These are phyloP conservation scores for Pecten maximus DNA, from an alignment of 2,888 invertebrate genomes.

Conservation along the genomic window DNA sequence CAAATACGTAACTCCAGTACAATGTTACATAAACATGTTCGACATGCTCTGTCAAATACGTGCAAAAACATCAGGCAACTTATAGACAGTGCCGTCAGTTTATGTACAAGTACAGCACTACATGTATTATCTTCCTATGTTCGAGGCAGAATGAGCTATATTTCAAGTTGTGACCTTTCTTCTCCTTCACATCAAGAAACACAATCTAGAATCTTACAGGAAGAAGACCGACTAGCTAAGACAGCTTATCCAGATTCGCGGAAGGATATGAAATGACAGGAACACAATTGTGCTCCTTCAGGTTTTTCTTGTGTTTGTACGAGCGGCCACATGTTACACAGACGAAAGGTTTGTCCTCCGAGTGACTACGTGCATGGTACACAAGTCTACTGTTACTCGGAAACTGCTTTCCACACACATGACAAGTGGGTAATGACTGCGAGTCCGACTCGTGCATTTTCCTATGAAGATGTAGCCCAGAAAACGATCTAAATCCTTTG, in stretches of 20 bases:
- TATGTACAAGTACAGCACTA: no score
- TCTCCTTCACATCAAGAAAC: no score
- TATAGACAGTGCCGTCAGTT: not conserved
- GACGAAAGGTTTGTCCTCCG: constrained; percentile 17
- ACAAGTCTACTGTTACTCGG: constrained; percentile 8
- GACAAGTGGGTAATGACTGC: constrained; percentile 5
- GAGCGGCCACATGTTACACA: constrained; percentile 37
- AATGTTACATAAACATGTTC: not conserved
- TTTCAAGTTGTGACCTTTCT: not conserved
- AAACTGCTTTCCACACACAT: constrained; percentile 36
- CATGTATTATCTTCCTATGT: no score
- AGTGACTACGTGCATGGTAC: constrained; percentile 28
- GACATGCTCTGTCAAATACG: not conserved
- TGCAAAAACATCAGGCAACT: not conserved
- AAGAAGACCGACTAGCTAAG: not conserved
- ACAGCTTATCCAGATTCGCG: not conserved
- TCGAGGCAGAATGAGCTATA: no score
- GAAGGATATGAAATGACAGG: not conserved
- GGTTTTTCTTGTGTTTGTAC: constrained; percentile 42
- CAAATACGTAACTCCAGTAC: not conserved
- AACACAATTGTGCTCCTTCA: constrained; percentile 36
- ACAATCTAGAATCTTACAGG: not conserved
- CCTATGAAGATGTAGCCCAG: constrained; percentile 28
- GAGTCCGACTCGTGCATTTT: constrained; percentile 22
- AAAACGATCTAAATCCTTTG: constrained; percentile 37